Conservation (phyloP, 2,888 invertebrate species). For the Panopea generosa region DNA sequence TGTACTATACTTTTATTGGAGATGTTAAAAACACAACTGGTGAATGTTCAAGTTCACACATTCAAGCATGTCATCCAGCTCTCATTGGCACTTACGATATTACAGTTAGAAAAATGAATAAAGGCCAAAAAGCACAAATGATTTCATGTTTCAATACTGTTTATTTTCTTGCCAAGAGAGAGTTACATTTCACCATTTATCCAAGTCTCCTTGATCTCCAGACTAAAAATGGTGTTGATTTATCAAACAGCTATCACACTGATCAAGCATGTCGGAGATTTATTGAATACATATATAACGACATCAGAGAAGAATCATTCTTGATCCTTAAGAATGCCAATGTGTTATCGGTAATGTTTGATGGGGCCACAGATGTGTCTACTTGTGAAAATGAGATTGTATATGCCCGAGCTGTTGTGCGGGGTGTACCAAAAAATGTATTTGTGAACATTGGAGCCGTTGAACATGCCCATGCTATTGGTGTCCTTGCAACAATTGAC, state of each 20-base stretch:
- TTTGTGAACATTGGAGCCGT: constrained; percentile 39
- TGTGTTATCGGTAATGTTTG: constrained; percentile 48
- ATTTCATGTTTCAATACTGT: constrained; percentile 32
- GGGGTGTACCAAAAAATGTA: constrained; percentile 29
- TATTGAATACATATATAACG: constrained; percentile 38
- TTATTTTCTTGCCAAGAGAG: constrained; percentile 36
- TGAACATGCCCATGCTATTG: constrained; percentile 46
- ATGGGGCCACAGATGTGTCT: constrained; percentile 47
- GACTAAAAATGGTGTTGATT: constrained; percentile 28
- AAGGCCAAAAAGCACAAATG: constrained; percentile 9
- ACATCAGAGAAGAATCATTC: constrained; percentile 25
- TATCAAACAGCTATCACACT: constrained; percentile 31
- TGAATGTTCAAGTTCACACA: too few species aligned
- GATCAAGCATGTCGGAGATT: constrained; percentile 49
- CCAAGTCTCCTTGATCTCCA: constrained; percentile 24
- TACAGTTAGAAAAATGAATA: constrained; percentile 18
- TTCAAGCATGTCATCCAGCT: neutral
- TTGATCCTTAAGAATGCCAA: constrained; percentile 21
- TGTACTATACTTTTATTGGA: too few species aligned
- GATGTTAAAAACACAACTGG: too few species aligned
- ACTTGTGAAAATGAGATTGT: constrained; percentile 52
- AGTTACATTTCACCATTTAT: constrained; percentile 43
- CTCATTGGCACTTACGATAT: constrained; percentile 28
- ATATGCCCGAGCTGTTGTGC: constrained; percentile 36
- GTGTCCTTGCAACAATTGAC: constrained; percentile 38